Conservation (phyloP, 2,113 vertebrate genomes). For the Ancistrus triradiatus region DNA sequence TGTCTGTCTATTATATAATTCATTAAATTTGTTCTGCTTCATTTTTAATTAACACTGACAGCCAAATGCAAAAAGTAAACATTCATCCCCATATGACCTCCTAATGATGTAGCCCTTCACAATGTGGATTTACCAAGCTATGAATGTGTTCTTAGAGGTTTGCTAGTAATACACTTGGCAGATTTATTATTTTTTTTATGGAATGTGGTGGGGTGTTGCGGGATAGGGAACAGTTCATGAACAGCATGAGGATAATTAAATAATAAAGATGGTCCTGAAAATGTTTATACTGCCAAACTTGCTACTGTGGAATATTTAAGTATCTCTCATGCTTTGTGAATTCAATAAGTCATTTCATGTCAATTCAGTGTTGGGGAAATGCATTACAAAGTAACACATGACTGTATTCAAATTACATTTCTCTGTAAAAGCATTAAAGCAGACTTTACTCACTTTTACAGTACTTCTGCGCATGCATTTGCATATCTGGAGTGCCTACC, state of each 20-base stretch:
- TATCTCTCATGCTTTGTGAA: slow-evolving; percentile 42
- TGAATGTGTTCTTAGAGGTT: slow-evolving; percentile 55
- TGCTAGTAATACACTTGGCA: slow-evolving; percentile 30
- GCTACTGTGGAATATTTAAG: slow-evolving; percentile 33
- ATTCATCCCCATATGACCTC: slow-evolving; percentile 62
- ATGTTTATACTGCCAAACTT: slow-evolving; percentile 23
- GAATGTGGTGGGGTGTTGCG: no score
- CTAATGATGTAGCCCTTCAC: slow-evolving; percentile 51
- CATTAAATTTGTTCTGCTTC: slow-evolving; percentile 45
- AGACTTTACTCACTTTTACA: no score
- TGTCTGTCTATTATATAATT: slow-evolving; percentile 5
- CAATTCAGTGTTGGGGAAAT: no score
- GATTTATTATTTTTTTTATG: slow-evolving; percentile 20
- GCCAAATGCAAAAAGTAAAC: slow-evolving; percentile 63
- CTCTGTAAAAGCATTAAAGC: no score
- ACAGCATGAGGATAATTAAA: slow-evolving; percentile 8
- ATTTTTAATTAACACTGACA: slow-evolving; percentile 44
- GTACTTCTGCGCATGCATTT: no score
- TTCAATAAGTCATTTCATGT: slow-evolving; percentile 60
- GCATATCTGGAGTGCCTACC: no score
- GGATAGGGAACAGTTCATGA: slow-evolving; percentile 20
- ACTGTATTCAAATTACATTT: no score
- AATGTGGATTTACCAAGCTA: slow-evolving; percentile 18
- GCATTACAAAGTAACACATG: no score
- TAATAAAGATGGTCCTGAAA: not conserved